phyloP scores from a whole-genome alignment of 2,113 vertebrate species.

The Uria aalge region DNA sequence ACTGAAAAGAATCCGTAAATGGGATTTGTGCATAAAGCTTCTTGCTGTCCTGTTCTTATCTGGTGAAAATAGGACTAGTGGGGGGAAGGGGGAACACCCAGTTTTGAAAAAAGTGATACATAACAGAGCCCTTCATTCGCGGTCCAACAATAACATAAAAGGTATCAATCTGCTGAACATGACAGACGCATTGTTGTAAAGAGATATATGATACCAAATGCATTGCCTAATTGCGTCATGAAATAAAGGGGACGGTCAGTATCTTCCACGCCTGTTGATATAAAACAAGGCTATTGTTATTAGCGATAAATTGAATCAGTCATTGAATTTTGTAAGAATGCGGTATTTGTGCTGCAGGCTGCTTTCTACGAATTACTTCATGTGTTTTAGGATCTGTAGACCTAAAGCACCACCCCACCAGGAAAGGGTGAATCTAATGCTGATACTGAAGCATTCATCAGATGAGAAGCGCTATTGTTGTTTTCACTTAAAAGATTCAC shows the following conservation, averaged over 20 bases:
- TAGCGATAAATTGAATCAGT: neutral
- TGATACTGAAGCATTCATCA: neutral
- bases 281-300: neutral
- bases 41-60: neutral
- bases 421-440: neutral
- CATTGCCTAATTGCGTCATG: neutral
- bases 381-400: neutral
- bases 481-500: neutral
- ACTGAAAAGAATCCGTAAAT: neutral
- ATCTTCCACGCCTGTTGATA: neutral
- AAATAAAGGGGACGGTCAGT: neutral
- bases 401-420: neutral
- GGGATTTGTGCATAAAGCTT: neutral
- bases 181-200: neutral
- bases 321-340: neutral
- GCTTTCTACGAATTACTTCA: neutral
- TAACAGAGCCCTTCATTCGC: neutral
- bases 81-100: neutral
- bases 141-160: neutral
- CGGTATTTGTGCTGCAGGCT: neutral
- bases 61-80: neutral
- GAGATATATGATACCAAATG: neutral
- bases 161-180: neutral
- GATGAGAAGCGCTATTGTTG: accelerated
- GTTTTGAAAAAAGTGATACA: neutral